These are phyloP conservation scores for rat (Rattus norvegicus) DNA, from an alignment of 2,113 vertebrate species.

Conservation along the genomic window DNA sequence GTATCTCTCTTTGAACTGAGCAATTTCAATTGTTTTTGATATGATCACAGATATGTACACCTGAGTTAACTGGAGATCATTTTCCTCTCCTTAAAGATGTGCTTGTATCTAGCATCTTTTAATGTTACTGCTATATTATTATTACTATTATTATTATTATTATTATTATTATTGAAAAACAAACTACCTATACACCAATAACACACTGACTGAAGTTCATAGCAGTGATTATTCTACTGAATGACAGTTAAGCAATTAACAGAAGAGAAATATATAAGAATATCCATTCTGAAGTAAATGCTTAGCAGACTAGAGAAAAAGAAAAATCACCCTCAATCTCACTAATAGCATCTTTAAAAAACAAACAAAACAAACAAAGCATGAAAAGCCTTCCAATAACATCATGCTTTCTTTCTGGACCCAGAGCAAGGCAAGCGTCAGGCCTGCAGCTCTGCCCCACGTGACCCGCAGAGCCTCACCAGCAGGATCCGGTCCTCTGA, in stretches of 20 bases:
- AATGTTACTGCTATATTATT: background rate
- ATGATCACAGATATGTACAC: background rate
- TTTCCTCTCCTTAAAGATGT: background rate
- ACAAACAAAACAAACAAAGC: background rate
- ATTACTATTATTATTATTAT: background rate
- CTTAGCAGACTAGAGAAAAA: background rate
- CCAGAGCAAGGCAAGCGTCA: background rate
- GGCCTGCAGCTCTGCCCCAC: background rate
- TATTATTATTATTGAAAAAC: background rate
- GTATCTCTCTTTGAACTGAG: background rate
- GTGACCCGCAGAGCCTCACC: background rate
- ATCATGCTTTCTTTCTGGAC: background rate
- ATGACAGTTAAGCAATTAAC: background rate
- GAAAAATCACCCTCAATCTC: background rate
- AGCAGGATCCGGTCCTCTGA: background rate
- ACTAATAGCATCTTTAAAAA: background rate
- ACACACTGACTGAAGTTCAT: background rate
- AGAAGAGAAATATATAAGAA: conserved; percentile 69
- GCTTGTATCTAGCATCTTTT: background rate
- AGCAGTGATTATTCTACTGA: background rate
- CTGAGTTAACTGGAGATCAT: background rate
- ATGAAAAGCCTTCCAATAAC: background rate
- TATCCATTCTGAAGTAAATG: conserved; percentile 17
- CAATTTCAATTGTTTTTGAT: background rate
- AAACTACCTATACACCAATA: background rate